A percentile compares a stretch with the other conserved stretches of the same genome.
phyloP scores from a whole-genome alignment of 2,797 vertebrate genomes.

The Champsocephalus esox region DNA sequence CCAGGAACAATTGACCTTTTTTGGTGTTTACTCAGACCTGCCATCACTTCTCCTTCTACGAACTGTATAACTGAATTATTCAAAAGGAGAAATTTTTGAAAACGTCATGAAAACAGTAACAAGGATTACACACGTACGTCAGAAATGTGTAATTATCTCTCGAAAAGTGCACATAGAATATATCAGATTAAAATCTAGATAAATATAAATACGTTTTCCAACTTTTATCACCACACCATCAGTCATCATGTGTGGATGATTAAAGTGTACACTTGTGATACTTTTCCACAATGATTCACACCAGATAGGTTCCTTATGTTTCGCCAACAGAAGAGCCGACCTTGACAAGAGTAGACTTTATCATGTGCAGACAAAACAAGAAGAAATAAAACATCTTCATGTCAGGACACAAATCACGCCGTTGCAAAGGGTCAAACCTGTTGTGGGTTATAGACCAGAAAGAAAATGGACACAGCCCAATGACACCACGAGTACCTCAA shows the following conservation, averaged over 20 bases:
- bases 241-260: slow-evolving; percentile 24
- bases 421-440: not conserved
- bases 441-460: not conserved
- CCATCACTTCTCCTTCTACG: not conserved
- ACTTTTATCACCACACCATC: slow-evolving; percentile 10
- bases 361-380: not conserved
- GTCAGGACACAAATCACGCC: not conserved
- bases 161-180: not conserved
- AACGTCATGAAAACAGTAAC: not conserved
- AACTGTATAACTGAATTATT: not conserved
- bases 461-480: not conserved
- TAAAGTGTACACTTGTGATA: slow-evolving; percentile 16
- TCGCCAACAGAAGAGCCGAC: slow-evolving; percentile 38
- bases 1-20: not conserved
- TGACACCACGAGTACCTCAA: not conserved
- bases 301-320: slow-evolving; percentile 32
- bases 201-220: slow-evolving; percentile 8
- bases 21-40: not conserved
- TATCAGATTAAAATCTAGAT: not conserved
- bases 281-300: slow-evolving; percentile 29
- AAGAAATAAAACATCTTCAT: not conserved
- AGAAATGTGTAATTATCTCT: accelerated
- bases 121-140: not conserved
- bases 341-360: slow-evolving; percentile 5
- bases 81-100: not conserved